Percentiles rank a stretch among this genome's conserved stretches.
These are phyloP conservation scores for Natator depressus DNA, from an alignment of 2,113 vertebrate genomes.

Conservation along the genomic window DNA sequence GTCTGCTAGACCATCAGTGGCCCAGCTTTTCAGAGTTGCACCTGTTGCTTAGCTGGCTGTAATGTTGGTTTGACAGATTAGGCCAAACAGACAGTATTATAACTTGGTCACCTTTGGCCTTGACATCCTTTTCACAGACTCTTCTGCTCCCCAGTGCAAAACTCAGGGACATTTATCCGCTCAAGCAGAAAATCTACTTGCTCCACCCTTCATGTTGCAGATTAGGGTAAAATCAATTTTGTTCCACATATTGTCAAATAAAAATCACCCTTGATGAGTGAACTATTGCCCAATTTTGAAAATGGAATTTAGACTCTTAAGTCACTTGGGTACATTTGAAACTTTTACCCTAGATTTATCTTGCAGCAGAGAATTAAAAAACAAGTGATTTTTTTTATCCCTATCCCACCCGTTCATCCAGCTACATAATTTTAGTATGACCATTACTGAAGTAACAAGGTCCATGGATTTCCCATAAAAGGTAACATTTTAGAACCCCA, in stretches of 20 bases:
- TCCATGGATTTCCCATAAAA: accelerated
- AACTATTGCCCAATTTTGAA: background rate
- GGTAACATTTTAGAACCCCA: background rate
- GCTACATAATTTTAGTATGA: background rate
- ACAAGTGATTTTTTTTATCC: background rate
- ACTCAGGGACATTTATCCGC: background rate
- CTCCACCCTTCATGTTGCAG: constrained; percentile 6
- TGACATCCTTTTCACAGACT: accelerated
- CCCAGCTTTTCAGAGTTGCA: accelerated
- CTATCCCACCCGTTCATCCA: background rate
- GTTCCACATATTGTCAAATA: accelerated
- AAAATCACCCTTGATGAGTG: background rate
- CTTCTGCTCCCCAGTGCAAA: background rate
- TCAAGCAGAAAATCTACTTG: background rate
- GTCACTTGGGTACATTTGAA: background rate
- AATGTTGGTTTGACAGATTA: background rate
- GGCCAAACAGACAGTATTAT: background rate
- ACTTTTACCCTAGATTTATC: background rate
- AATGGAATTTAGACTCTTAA: background rate
- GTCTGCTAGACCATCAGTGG: background rate
- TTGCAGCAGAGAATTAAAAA: background rate
- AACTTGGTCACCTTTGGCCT: accelerated
- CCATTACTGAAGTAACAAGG: background rate
- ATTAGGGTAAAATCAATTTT: background rate
- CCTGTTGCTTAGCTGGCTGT: background rate